These are phyloP conservation scores for Drosophila falleni DNA, from an alignment of 2,888 invertebrate species.

Conservation along the genomic window DNA sequence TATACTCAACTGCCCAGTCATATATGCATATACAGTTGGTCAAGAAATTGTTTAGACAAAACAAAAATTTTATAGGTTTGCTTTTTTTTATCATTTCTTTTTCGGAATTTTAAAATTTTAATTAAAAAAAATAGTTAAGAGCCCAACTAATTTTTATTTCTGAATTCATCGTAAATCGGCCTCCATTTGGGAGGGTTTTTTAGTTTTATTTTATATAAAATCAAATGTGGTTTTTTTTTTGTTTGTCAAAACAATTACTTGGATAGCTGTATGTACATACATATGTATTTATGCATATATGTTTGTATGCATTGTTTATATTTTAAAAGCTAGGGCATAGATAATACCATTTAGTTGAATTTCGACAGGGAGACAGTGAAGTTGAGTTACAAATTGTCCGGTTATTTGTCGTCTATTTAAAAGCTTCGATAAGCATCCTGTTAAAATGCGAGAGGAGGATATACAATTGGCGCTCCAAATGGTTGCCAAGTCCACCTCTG, in stretches of 20 bases:
- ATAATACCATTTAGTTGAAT: slow-evolving; percentile 60
- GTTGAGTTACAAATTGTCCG: slow-evolving; percentile 32
- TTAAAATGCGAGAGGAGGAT: slow-evolving; percentile 68
- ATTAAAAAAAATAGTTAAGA: too few species aligned
- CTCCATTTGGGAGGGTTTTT: too few species aligned
- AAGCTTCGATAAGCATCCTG: background rate
- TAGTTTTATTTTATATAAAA: too few species aligned
- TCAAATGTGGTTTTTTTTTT: background rate
- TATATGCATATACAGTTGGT: slow-evolving; percentile 38
- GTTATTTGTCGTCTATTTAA: background rate
- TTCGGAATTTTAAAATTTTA: background rate
- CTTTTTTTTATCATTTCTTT: too few species aligned
- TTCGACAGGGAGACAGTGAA: slow-evolving; percentile 43
- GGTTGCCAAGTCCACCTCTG: slow-evolving; percentile 74
- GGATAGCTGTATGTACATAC: slow-evolving; percentile 20
- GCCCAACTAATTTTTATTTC: too few species aligned
- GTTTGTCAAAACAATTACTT: background rate
- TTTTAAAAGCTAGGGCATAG: slow-evolving; percentile 57
- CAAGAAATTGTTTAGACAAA: background rate
- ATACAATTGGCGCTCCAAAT: slow-evolving; percentile 90
- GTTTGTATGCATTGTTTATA: slow-evolving; percentile 52
- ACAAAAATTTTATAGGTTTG: background rate
- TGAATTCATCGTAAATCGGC: too few species aligned
- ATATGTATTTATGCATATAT: slow-evolving; percentile 13
- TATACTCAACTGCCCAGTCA: slow-evolving; percentile 17